Evolutionary conservation across 2,113 vertebrate species (phyloP), one percentile per base, ranked within the genome.

Genomic region (Catagonus wagneri): DNA sequence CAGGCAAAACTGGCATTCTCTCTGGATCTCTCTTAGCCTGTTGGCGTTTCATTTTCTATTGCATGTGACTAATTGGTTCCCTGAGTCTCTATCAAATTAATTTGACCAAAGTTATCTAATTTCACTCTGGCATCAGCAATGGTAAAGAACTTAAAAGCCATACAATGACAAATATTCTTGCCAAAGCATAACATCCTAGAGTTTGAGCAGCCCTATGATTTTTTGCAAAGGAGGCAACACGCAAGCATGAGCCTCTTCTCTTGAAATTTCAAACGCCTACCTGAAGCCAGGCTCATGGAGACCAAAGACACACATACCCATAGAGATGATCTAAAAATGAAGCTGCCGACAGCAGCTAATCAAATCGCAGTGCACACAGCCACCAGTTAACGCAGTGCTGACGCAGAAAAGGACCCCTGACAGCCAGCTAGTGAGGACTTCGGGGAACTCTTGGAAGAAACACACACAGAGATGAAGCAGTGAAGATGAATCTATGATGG

Each of bases 31-130:
- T 29, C 72, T 78, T n/a, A 83, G 52, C 44, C 25, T 54, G 44
- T 23, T 65, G 79, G 58, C 63, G 36, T 87, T 95, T 84, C 92
- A 66, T 71, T 71, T 81, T 75, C 88, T 79, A 2, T 20, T 20
- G 13, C 17, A 32, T 54, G 58, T n/a, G 71, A 65, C 63, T 89
- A 89, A 79, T 69, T 91, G 52, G 58, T 83, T 95, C 85, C 90
- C 79, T 58, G n/a, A 58, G 52, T 66, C 36, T 56, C 85, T 50
- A 86, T 66, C 34, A 79, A 96, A 96, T 89, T 93, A 84, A 95
- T 86, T 89, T 61, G 23, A 19, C 60, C 52, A 52, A 84, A 80
- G 44, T 79, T 65, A 91, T 66, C 92, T 93, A 54, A 88, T 84
- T 69, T 94, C 72, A 69, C 75, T 80, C 66, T 61, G 17, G 85